Evolutionary conservation across 2,113 vertebrate genomes (phyloP).

Genomic region (Lagopus muta): DNA sequence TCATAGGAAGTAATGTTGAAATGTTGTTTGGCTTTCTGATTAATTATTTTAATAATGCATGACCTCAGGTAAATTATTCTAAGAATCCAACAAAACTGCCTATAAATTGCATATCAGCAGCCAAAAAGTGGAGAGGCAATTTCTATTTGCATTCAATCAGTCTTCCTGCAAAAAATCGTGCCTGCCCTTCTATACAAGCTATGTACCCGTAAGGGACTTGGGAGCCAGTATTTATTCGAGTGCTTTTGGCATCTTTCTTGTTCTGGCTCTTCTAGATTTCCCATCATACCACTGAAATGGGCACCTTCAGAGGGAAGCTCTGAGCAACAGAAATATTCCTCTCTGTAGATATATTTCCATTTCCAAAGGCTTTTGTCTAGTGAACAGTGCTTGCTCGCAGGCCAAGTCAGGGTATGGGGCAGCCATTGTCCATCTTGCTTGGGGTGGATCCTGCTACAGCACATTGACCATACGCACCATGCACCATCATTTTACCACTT

Average conservation of each 20-base stretch:
- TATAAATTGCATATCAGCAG: neutral
- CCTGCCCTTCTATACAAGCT: neutral
- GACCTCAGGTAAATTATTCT: neutral
- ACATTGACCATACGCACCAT: accelerated
- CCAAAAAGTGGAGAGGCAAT: neutral
- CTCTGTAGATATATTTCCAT: neutral
- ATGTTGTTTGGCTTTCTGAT: neutral
- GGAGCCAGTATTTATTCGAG: neutral
- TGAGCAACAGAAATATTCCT: neutral
- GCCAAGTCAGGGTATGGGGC: accelerated
- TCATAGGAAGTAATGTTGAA: neutral
- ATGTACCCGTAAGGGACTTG: neutral
- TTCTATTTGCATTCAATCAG: neutral
- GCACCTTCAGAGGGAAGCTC: neutral
- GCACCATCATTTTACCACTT: neutral
- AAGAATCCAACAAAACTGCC: neutral
- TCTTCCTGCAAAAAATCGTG: neutral
- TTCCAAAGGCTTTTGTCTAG: neutral
- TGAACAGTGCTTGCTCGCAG: neutral
- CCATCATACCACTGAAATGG: neutral
- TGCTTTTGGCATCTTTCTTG: neutral
- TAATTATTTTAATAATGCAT: slow-evolving; percentile 26
- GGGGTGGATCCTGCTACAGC: neutral
- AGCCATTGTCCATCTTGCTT: neutral
- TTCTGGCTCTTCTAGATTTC: neutral